Evolutionary conservation across 2,888 invertebrate species (phyloP).

Genomic region (Oscheius sp.): DNA sequence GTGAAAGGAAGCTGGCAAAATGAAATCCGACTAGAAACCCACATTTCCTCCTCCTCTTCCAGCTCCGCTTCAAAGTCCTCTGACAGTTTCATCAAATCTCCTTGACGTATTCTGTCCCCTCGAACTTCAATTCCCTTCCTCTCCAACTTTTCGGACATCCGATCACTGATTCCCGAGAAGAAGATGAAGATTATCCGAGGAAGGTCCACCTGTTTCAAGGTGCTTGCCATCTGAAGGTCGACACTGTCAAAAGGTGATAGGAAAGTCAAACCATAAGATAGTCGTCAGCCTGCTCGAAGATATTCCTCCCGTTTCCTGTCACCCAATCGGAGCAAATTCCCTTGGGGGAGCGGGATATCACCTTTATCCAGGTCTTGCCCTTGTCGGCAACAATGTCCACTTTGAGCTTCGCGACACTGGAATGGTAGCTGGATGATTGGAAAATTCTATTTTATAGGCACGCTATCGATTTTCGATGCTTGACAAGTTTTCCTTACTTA

Average conservation of each 20-base stretch:
- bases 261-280: constrained; percentile 32
- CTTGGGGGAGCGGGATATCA: constrained; percentile 50
- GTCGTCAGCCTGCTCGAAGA: constrained; percentile 46
- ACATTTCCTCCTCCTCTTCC: constrained; percentile 36
- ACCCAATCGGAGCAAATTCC: constrained; percentile 55
- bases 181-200: constrained; percentile 53
- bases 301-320: constrained; percentile 39
- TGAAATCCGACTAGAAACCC: background rate
- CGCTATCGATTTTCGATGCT: background rate
- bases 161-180: constrained; percentile 51
- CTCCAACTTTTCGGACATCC: constrained; percentile 51
- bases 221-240: constrained; percentile 40
- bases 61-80: constrained; percentile 43
- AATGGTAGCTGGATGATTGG: background rate
- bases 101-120: constrained; percentile 43
- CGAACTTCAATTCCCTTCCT: constrained; percentile 48
- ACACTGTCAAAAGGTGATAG: background rate
- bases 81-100: constrained; percentile 27
- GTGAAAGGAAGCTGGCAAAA: constrained; percentile 11
- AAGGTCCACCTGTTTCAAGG: constrained; percentile 41
- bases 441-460: background rate
- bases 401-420: constrained; percentile 44
- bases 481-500: background rate
- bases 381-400: constrained; percentile 56
- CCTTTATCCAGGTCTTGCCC: constrained; percentile 45